Conservation (phyloP, 2,113 vertebrate genomes). For the Triplophysa dalaica region DNA sequence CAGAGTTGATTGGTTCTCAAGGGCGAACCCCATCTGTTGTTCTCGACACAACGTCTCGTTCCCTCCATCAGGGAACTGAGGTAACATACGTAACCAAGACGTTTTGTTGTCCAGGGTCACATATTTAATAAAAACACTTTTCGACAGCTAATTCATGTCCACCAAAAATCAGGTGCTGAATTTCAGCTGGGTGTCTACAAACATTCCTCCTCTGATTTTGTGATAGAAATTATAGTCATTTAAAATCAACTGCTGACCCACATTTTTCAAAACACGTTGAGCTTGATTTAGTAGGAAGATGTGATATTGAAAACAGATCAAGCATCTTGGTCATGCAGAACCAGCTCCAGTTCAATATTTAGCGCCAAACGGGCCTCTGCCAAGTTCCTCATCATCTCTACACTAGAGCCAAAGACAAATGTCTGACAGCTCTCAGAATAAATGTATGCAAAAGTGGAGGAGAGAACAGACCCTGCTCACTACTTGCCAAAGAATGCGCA, state of each 20-base stretch:
- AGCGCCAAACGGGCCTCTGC: not conserved
- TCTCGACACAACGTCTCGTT: too few relatives aligned
- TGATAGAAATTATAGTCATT: not conserved
- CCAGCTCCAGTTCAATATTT: slow-evolving; percentile 15
- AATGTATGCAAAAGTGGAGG: slow-evolving; percentile 45
- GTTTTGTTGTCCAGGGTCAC: too few relatives aligned
- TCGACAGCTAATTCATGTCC: not conserved
- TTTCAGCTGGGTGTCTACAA: not conserved
- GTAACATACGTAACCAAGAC: too few relatives aligned
- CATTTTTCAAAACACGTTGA: not conserved
- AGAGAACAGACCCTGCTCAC: slow-evolving; percentile 35
- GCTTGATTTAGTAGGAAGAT: not conserved
- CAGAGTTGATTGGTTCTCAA: too few relatives aligned
- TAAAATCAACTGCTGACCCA: not conserved
- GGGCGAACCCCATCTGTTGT: too few relatives aligned
- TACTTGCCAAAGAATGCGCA: slow-evolving; percentile 45
- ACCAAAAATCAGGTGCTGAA: not conserved
- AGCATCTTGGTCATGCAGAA: slow-evolving; percentile 23
- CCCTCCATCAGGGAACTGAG: too few relatives aligned
- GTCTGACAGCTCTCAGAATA: slow-evolving; percentile 40
- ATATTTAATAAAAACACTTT: not conserved
- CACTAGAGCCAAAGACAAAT: slow-evolving; percentile 38
- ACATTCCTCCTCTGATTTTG: not conserved
- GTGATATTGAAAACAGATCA: slow-evolving; percentile 27
- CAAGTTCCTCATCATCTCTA: slow-evolving; percentile 36